Conservation (phyloP, 1,140 invertebrate species). For the Cryptotermes secundus region DNA sequence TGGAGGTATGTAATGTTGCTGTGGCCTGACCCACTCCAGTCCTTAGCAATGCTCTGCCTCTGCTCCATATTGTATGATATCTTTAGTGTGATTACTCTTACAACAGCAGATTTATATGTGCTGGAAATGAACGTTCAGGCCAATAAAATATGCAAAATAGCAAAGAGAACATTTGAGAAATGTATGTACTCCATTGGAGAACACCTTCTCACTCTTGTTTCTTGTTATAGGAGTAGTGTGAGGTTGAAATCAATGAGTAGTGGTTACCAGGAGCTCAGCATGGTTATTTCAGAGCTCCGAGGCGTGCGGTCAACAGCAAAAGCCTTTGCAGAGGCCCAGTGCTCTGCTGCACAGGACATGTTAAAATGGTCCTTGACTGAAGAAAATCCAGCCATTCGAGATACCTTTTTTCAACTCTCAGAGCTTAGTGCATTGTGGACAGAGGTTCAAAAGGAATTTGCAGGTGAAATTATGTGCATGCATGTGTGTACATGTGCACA, state of each 20-base stretch:
- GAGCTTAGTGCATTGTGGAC: constrained; percentile 55
- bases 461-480: constrained; percentile 40
- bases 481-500: too few relatives aligned
- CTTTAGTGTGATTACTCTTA: neutral
- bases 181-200: too few relatives aligned
- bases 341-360: constrained; percentile 53
- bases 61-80: too few relatives aligned
- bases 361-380: constrained; percentile 53
- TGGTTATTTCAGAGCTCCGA: constrained; percentile 56
- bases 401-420: constrained; percentile 51
- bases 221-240: constrained; percentile 52
- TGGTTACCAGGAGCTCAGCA: constrained; percentile 54
- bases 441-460: constrained; percentile 56
- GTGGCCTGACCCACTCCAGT: too few relatives aligned
- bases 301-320: constrained; percentile 52
- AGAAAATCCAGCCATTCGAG: constrained; percentile 56
- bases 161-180: too few relatives aligned
- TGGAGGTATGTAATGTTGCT: too few relatives aligned
- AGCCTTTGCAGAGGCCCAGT: constrained; percentile 53
- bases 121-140: too few relatives aligned
- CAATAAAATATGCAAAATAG: too few relatives aligned
- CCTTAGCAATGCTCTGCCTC: too few relatives aligned
- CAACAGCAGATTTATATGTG: too few relatives aligned
- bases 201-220: neutral
- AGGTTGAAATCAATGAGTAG: constrained; percentile 52